phyloP scores from a whole-genome alignment of 2,888 invertebrate genomes.

The Drosophila nigricruria region DNA sequence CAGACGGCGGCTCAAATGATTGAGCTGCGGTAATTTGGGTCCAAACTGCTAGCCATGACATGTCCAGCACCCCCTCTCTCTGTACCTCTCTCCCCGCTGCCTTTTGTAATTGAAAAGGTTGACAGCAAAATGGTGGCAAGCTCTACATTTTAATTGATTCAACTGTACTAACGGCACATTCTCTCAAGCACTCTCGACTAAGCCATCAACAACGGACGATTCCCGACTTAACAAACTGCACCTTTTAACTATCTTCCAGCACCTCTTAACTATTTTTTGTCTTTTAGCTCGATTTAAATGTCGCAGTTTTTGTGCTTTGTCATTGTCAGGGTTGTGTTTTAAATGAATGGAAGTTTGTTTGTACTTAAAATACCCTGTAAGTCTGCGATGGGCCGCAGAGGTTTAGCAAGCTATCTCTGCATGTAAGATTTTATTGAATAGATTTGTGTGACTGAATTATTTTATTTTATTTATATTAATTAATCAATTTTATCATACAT shows the following conservation, averaged over 20 bases:
- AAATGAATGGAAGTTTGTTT: constrained; percentile 37
- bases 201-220: constrained; percentile 4
- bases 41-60: constrained; percentile 73
- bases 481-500: too few species aligned
- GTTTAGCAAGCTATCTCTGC: not conserved
- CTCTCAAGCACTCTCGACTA: constrained; percentile 44
- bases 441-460: too few species aligned
- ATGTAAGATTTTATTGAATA: too few species aligned
- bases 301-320: constrained; percentile 63
- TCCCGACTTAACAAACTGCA: constrained; percentile 5
- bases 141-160: constrained; percentile 69
- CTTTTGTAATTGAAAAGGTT: constrained; percentile 53
- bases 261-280: constrained; percentile 26
- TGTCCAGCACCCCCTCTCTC: constrained; percentile 32
- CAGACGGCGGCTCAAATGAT: constrained; percentile 44
- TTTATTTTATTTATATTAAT: too few species aligned
- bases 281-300: constrained; percentile 61
- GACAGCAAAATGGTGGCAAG: constrained; percentile 52
- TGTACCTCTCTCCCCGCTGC: not conserved
- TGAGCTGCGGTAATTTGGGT: constrained; percentile 69
- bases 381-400: not conserved
- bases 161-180: constrained; percentile 75
- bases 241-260: constrained; percentile 31
- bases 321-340: constrained; percentile 62
- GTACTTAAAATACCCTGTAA: constrained; percentile 18